phyloP scores from a whole-genome alignment of 1,140 invertebrate species.

The Reticulitermes speratus region DNA sequence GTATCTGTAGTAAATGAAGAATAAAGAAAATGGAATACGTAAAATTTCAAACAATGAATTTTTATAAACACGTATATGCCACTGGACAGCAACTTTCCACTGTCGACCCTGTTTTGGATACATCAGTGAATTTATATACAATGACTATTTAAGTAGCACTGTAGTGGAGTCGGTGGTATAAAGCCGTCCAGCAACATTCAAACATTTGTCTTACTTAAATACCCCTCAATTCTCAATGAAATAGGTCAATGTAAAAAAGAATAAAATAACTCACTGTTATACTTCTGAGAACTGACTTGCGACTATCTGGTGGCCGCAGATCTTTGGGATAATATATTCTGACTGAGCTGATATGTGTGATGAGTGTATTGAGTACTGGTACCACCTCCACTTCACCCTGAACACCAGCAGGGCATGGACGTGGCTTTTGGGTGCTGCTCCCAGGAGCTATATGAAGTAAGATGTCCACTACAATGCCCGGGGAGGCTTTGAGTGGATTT shows the following conservation, averaged over 20 bases:
- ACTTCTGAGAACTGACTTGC: constrained; percentile 23
- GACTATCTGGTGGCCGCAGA: constrained; percentile 70
- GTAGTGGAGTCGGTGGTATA: no score
- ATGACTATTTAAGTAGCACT: no score
- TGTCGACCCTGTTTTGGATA: no score
- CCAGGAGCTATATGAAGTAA: constrained; percentile 60
- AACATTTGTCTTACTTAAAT: no score
- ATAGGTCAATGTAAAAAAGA: background rate
- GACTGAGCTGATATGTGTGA: constrained; percentile 86
- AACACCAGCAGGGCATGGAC: constrained; percentile 64
- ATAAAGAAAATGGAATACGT: no score
- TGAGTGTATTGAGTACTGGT: constrained; percentile 76
- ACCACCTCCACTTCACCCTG: constrained; percentile 88
- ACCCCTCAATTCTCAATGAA: no score
- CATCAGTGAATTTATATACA: no score
- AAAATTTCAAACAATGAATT: no score
- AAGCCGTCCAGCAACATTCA: no score
- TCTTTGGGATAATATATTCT: constrained; percentile 90
- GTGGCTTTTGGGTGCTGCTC: constrained; percentile 43
- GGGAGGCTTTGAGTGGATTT: constrained; percentile 33
- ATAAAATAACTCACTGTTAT: constrained; percentile 9
- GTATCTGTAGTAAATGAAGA: no score
- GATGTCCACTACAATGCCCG: constrained; percentile 76
- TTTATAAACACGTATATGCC: no score
- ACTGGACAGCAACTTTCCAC: no score